phyloP scores from a whole-genome alignment of 2,888 invertebrate species.

The Heliconius ismenius region DNA sequence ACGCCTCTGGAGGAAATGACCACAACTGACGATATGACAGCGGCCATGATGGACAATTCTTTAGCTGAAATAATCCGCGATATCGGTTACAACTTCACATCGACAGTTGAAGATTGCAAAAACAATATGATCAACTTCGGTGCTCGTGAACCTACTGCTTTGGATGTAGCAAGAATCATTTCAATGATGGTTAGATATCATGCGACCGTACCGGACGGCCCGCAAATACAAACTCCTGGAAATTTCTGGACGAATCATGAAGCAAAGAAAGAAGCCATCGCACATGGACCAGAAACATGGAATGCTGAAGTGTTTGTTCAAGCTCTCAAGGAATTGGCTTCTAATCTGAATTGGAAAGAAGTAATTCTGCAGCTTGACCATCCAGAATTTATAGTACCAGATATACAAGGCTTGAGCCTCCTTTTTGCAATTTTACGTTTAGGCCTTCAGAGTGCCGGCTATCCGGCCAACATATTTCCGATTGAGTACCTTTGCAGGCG shows the following conservation, averaged over 20 bases:
- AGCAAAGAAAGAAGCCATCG: conserved; percentile 77
- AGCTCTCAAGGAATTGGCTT: conserved; percentile 93
- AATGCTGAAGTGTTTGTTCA: conserved; percentile 96
- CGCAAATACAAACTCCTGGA: conserved; percentile 86
- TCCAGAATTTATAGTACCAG: conserved; percentile 92
- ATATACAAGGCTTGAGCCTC: conserved; percentile 91
- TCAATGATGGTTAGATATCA: conserved; percentile 94
- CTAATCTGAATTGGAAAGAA: conserved; percentile 95
- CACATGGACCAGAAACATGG: conserved; percentile 86
- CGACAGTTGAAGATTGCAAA: conserved; percentile 93
- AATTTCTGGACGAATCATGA: conserved; percentile 84
- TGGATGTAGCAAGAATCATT: conserved; percentile 91
- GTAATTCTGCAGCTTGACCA: conserved; percentile 96
- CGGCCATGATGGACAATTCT: conserved; percentile 87
- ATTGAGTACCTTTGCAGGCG: conserved; percentile 93
- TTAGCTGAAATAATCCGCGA: conserved; percentile 95
- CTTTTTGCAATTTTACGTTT: conserved; percentile 91
- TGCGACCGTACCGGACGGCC: conserved; percentile 83
- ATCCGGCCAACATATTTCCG: conserved; percentile 88
- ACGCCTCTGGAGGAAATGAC: conserved; percentile 84
- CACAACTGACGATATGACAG: conserved; percentile 83
- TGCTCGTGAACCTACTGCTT: conserved; percentile 90
- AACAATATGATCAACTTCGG: conserved; percentile 91
- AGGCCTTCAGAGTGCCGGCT: conserved; percentile 89
- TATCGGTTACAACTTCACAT: conserved; percentile 94